Evolutionary conservation across 2,797 vertebrate species (phyloP), one percentile per base, ranked within the genome.

Genomic region (Menidia menidia): DNA sequence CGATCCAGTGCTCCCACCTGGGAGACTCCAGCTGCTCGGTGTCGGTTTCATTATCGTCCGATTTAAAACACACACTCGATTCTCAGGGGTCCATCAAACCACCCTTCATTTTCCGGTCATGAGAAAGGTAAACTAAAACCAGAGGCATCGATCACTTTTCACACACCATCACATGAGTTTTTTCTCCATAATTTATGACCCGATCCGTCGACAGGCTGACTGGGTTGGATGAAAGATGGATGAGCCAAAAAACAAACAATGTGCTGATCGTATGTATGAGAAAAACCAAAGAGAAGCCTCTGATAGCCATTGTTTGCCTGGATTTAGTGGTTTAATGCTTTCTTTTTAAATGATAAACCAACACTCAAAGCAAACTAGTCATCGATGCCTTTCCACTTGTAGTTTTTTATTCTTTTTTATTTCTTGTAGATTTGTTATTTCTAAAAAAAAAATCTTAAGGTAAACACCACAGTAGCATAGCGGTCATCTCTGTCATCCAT

Each of bases 281-380:
- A 82, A 70, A 78, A 73, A 73, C 68, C 63, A 48, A 31, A 79
- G 76, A 74, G 90, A 90, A 73, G 64, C 83, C 76, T 84, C 44
- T 68, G 64, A 85, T 72, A 83, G 86, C 82, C 84, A 91, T 88
- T 86, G 85, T 75, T 68, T 31, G 80, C 74, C 73, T 73, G 84
- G 86, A 87, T 85, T 81, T 86, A 80, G 73, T 56, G 19, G 62
- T 6, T 44, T 81, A 82, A 89, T 71, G 83, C 89, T 90, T 85
- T 76, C 58, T 82, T 69, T 48, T 0, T 72, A 74, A 83, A 85
- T 75, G 84, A 87, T 85, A 83, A 82, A 73, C 62, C 68, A 53
- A 41, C 58, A 64, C 54, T 75, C 43, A 73, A 87, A 81, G 88
- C 68, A 72, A 86, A 91, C 86, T 75, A 71, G 75, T 67, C 60